Base-by-base conservation (phyloP, 2,797 vertebrate species). In the Gadopsis marmoratus region DNA sequence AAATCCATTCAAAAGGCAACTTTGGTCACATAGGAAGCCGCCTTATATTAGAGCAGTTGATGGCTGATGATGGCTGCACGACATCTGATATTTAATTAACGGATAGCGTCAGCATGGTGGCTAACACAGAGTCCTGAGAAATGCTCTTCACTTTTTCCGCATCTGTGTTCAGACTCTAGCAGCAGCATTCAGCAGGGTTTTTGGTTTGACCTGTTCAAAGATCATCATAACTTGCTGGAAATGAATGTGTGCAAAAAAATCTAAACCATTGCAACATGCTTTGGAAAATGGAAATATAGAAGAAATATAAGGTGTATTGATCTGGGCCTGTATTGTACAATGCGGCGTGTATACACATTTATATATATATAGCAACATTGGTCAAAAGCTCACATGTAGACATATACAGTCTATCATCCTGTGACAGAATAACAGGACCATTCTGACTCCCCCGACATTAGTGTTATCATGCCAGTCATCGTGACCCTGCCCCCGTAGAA, bases 401-500 rank as follows among this genome's bases (percentile, higher is more conserved):
- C 43, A 56, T 33, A 35, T 60, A 48, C 45, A 51, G 47, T 74
- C 60, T 19, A 7, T 76, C 61, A 63, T 59, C 39, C 55, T 59
- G 54, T 67, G 33, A 59, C 66, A 58, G 55, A 71, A 50, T 51
- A 45, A 41, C 58, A 39, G 48, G 26, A 53, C 55, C 55, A 35
- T 60, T 82, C 48, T 71, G 60, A 81, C 45, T 64, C 64, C 55
- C n/a, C 33, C 89, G 82, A 87, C 89, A 85, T 70, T 78, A 76
- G 54, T 14, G 3, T 81, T 90, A 91, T 91, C 84, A 43, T 41
- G 53, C 53, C 60, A 50, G 55, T 76, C 58, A 91, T 88, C 73
- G 5, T 71, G 87, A 86, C 86, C 86, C 77, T 53, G 50, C 53
- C 84, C 78, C 76, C 23, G 8, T 35, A 64, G 51, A 69, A 26